These are phyloP conservation scores for Cercopithecus mitis DNA, from an alignment of 2,797 vertebrate genomes.

Conservation along the genomic window DNA sequence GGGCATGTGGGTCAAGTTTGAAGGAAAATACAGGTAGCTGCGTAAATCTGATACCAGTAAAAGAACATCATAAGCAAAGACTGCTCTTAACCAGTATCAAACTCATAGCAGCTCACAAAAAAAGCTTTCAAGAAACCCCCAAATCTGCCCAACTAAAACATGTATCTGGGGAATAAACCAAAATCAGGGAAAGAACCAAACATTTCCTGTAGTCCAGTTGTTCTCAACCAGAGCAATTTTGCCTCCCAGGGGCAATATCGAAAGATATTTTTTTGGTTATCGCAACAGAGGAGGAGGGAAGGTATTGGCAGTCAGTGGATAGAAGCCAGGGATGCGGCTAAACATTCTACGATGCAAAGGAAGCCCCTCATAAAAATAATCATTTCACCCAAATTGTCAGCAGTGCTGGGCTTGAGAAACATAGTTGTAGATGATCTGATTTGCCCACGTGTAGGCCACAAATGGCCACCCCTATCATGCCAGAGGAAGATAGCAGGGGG, in stretches of 20 bases:
- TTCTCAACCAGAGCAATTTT: background rate
- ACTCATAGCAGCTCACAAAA: background rate
- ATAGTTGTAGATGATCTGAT: background rate
- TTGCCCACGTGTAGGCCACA: background rate
- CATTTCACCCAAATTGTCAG: background rate
- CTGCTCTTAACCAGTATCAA: background rate
- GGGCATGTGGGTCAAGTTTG: background rate
- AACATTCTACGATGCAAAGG: background rate
- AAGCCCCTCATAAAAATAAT: background rate
- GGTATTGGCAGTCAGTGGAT: background rate
- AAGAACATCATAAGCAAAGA: background rate
- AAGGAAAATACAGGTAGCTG: background rate
- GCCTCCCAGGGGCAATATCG: fast-evolving
- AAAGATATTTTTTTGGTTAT: background rate
- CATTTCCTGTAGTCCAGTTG: background rate
- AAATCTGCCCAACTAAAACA: background rate
- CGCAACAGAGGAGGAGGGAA: fast-evolving
- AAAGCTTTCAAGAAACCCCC: background rate
- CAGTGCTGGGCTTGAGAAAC: background rate
- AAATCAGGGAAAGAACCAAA: background rate
- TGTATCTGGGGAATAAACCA: background rate
- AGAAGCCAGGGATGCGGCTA: background rate
- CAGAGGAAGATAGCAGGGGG: fast-evolving
- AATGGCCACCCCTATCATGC: background rate
- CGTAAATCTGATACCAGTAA: background rate